Evolutionary conservation across 37 sponge, comb jelly and placozoan genomes (phyloP), one percentile per base, ranked within the genome.

Genomic region (Hormiphora californensis): DNA sequence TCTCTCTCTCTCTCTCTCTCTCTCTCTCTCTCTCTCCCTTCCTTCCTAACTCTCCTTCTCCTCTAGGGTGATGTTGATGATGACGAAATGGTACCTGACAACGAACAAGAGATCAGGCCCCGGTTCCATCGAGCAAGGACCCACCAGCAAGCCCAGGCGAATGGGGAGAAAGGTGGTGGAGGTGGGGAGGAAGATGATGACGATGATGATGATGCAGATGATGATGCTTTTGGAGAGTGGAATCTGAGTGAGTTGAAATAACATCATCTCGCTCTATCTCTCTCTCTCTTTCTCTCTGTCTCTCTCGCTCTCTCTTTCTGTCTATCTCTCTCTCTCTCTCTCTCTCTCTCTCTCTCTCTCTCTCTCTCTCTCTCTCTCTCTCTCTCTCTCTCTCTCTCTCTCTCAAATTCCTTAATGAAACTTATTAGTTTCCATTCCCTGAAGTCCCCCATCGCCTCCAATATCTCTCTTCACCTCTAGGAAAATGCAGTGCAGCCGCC

Each of bases 161-260:
- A 86, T 2, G 78, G 68, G 40, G 87, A 41, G 25, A 38, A 43
- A 65, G 43, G 11, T 0, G 90, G 49, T 15, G 55, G 54, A 17
- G 90, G 62, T 2, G 90, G 78, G 1, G 92, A 57, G 11, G 89
- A 68, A 17, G 90, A 89, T 15, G 92, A 92, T 38, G 92, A 91
- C 25, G 90, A 90, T 86, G 90, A 89, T 41, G 99, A 98, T 69
- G 96, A 94, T 12, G 93, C 90, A 4, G 90, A 87, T 11, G 92
- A 92, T 21, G 99, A 95, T 0, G 88, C 87, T 4, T 88, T 93
- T 30, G 90, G 92, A 11, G 99, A 98, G 36, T 95, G 96, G 99
- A 98, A 95, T 63, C 88, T 98, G 0, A 87, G 99, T 88, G 88
- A 94, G 90, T 94, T n/a, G n/a, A n/a, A n/a, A n/a, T n/a, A n/a